phyloP scores from a whole-genome alignment of 2,113 vertebrate species.

The Ciconia boyciana region DNA sequence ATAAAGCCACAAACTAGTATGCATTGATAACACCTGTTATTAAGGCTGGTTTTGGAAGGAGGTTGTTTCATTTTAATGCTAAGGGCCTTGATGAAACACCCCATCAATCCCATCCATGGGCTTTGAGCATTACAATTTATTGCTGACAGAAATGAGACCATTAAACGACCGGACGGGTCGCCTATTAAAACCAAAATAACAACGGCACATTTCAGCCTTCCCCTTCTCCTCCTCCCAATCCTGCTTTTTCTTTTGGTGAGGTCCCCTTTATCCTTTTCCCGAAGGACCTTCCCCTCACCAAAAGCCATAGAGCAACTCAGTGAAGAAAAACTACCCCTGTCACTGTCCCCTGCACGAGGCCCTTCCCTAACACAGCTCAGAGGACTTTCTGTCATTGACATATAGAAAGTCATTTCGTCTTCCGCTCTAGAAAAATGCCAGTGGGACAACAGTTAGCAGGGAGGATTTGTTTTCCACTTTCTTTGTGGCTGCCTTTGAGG shows the following conservation, averaged over 20 bases:
- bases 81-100: not conserved
- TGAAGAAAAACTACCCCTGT: not conserved
- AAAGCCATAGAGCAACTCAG: not conserved
- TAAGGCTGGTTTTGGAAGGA: not conserved
- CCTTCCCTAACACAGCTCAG: not conserved
- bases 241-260: not conserved
- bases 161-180: not conserved
- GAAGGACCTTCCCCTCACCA: not conserved
- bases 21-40: too few species aligned
- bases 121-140: not conserved
- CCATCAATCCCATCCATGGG: not conserved
- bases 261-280: not conserved
- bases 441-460: not conserved
- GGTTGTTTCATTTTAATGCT: not conserved
- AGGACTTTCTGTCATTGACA: not conserved
- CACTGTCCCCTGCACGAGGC: not conserved
- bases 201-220: not conserved
- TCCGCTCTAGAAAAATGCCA: not conserved
- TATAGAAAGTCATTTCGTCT: not conserved
- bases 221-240: not conserved
- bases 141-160: not conserved
- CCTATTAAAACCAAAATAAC: not conserved
- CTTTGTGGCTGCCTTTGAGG: not conserved
- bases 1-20: not conserved
- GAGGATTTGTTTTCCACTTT: not conserved